A percentile compares a stretch with the other conserved stretches of the same genome.
Conservation (phyloP, 2,888 invertebrate genomes). For the Eupithecia subfuscata region DNA sequence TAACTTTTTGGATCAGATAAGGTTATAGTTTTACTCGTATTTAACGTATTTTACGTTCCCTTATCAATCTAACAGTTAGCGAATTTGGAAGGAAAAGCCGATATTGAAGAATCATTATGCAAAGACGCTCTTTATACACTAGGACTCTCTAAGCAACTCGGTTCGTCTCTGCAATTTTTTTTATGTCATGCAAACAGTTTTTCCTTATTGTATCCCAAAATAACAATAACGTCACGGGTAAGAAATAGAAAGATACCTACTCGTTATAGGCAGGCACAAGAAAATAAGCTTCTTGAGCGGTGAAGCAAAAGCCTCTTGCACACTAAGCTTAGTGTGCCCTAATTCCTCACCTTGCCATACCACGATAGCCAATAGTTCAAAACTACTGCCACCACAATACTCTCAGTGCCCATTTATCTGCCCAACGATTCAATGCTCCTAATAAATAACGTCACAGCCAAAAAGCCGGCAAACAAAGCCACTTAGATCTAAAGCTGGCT, state of each 20-base stretch:
- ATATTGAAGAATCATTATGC: neutral
- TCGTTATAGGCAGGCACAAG: neutral
- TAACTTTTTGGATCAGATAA: too few relatives aligned
- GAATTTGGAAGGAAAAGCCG: neutral
- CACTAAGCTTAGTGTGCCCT: neutral
- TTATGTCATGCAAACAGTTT: neutral
- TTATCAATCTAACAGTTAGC: too few relatives aligned
- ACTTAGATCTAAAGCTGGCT: conserved; percentile 49
- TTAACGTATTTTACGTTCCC: too few relatives aligned
- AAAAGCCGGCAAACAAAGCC: conserved; percentile 67
- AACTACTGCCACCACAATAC: conserved; percentile 41
- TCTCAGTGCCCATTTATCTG: conserved; percentile 53
- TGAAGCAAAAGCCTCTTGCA: neutral
- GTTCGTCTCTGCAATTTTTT: too few relatives aligned
- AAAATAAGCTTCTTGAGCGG: neutral
- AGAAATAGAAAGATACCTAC: neutral
- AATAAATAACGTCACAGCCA: conserved; percentile 63
- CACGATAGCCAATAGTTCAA: conserved; percentile 23
- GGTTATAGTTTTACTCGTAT: too few relatives aligned
- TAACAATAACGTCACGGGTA: neutral
- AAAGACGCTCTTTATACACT: neutral
- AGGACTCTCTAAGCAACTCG: neutral
- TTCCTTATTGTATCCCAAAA: neutral
- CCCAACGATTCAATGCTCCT: conserved; percentile 53
- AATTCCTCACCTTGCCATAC: neutral